Conservation (phyloP, 2,113 vertebrate genomes). For the Murina feae region DNA sequence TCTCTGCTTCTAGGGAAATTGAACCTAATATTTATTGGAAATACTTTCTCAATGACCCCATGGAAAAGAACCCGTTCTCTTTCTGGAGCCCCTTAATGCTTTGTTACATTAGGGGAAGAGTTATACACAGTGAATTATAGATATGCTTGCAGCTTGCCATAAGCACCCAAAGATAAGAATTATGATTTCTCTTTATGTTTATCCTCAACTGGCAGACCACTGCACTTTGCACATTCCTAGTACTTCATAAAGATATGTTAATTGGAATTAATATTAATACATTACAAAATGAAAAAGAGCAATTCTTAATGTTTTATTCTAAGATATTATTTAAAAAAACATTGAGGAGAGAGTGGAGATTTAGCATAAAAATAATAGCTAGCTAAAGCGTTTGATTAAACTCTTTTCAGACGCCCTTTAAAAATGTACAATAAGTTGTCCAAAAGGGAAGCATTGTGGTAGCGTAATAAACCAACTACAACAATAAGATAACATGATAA, state of each 20-base stretch:
- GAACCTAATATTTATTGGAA: neutral
- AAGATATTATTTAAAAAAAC: neutral
- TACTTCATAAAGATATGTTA: constrained; percentile 25
- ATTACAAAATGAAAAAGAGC: neutral
- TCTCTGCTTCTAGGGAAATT: neutral
- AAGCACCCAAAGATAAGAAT: neutral
- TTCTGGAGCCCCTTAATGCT: neutral
- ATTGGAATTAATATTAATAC: constrained; percentile 9
- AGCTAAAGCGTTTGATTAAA: neutral
- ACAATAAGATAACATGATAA: neutral
- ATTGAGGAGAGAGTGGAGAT: neutral
- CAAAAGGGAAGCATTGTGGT: neutral
- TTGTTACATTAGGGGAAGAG: neutral
- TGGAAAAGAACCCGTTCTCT: neutral
- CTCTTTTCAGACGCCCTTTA: neutral
- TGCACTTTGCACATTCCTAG: neutral
- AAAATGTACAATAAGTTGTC: neutral
- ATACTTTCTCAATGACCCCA: neutral
- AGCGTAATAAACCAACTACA: neutral
- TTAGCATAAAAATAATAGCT: neutral
- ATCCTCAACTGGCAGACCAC: neutral
- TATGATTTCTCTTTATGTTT: neutral
- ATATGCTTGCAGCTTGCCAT: neutral
- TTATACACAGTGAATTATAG: neutral
- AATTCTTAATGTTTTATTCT: constrained; percentile 18